Percentiles rank a stretch among this genome's conserved stretches.
phyloP scores from a whole-genome alignment of 2,113 vertebrate genomes.

The Scomber japonicus region DNA sequence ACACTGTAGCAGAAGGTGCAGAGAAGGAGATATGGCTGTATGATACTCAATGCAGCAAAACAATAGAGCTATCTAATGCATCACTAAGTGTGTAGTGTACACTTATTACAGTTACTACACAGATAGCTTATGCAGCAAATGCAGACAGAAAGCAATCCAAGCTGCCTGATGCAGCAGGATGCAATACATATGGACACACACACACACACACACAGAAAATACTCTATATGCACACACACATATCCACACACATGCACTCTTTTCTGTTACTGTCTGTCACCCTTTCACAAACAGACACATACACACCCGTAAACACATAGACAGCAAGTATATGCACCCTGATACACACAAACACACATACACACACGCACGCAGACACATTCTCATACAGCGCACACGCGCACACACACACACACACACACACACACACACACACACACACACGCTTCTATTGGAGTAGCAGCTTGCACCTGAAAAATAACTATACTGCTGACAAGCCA shows the following conservation, averaged over 20 bases:
- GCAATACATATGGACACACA: conserved; percentile 7
- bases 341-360: conserved; percentile 20
- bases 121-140: conserved; percentile 63
- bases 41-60: conserved; percentile 61
- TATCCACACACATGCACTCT: conserved; percentile 1
- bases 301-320: conserved; percentile 13
- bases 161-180: conserved; percentile 50
- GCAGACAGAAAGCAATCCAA: conserved; percentile 27
- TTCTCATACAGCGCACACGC: not conserved
- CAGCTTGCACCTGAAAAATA: conserved; percentile 61
- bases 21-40: conserved; percentile 26
- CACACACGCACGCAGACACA: not conserved
- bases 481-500: conserved; percentile 68
- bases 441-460: conserved; percentile 45
- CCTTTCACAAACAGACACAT: not conserved
- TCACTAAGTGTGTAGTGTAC: conserved; percentile 42
- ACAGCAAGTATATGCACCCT: conserved; percentile 22
- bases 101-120: conserved; percentile 8
- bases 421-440: not conserved
- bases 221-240: not conserved
- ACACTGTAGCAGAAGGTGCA: conserved; percentile 52
- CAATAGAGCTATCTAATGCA: conserved; percentile 58
- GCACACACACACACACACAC: not conserved
- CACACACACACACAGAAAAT: conserved; percentile 14
- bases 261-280: not conserved